A percentile compares a stretch with the other conserved stretches of the same genome.
Conservation (phyloP, 2,888 invertebrate species). For the Cerceris rybyensis region DNA sequence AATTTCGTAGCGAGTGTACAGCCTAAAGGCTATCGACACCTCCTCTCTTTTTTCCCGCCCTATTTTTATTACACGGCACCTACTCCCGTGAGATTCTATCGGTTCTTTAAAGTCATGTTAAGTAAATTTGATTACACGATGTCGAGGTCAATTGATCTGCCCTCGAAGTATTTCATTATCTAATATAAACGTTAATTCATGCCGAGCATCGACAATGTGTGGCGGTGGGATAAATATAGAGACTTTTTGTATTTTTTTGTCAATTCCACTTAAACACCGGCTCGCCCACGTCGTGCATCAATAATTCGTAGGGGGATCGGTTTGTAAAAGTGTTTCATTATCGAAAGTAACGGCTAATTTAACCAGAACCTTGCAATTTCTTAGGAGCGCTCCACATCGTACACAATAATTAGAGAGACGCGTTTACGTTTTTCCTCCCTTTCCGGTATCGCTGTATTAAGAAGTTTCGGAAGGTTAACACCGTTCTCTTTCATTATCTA, state of each 20-base stretch:
- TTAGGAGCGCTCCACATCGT: conserved; percentile 24
- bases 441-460: background rate
- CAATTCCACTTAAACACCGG: background rate
- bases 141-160: background rate
- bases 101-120: background rate
- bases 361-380: conserved; percentile 42
- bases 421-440: conserved; percentile 31
- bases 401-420: conserved; percentile 39
- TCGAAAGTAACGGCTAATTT: conserved; percentile 42
- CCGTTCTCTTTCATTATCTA: conserved; percentile 9
- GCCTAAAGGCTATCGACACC: background rate
- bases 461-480: background rate
- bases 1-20: background rate
- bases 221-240: background rate
- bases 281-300: conserved; percentile 25
- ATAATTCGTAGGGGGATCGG: conserved; percentile 17
- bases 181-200: background rate
- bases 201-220: background rate
- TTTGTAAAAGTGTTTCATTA: conserved; percentile 55
- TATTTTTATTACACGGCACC: background rate
- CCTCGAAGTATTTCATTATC: background rate
- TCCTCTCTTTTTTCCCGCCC: background rate
- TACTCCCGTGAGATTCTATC: background rate
- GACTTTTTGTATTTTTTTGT: background rate
- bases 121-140: background rate